Conservation (phyloP, 2,797 vertebrate species). For the Apodemus agrarius region DNA sequence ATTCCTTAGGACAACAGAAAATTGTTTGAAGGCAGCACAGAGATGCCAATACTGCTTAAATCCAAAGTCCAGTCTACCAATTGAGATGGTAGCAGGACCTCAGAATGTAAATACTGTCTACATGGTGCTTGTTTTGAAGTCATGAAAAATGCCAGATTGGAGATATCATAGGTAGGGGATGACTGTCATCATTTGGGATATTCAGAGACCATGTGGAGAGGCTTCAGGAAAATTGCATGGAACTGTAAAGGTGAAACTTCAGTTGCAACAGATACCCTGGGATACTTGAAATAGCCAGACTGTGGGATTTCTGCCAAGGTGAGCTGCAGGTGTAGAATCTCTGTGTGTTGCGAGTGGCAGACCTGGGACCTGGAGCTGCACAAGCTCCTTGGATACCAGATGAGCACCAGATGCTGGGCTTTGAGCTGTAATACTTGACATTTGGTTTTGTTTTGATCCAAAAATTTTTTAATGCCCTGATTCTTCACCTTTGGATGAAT, state of each 20-base stretch:
- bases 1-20: background rate
- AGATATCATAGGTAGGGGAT: background rate
- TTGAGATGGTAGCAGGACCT: background rate
- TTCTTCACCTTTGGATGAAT: background rate
- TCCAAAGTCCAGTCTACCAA: background rate
- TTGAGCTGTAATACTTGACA: background rate
- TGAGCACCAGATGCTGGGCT: background rate
- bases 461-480: background rate
- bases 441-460: background rate
- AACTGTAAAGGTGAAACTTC: background rate
- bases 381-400: background rate
- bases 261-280: background rate
- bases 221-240: background rate
- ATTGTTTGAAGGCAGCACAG: background rate
- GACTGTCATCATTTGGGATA: background rate
- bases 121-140: background rate
- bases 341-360: background rate
- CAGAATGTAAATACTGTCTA: background rate
- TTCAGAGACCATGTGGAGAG: background rate
- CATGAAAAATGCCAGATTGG: background rate
- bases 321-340: background rate
- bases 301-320: background rate
- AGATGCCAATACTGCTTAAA: background rate
- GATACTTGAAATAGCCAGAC: background rate
- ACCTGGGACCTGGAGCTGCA: background rate